Evolutionary conservation across 1,140 invertebrate genomes (phyloP).

Genomic region (Drosophila kanapiae): DNA sequence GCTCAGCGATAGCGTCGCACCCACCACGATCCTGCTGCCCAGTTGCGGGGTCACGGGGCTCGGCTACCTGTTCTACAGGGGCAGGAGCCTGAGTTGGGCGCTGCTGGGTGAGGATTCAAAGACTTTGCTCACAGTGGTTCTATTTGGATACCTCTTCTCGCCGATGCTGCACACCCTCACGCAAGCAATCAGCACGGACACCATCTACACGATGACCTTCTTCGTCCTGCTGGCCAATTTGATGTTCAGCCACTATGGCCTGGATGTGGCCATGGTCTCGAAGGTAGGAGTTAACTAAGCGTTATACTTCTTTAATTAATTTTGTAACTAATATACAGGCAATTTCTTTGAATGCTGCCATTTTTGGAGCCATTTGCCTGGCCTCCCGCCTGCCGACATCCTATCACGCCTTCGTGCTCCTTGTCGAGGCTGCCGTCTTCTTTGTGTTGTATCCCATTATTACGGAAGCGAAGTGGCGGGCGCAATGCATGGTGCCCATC

Average conservation of each 20-base stretch:
- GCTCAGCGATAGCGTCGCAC: slow-evolving; percentile 89
- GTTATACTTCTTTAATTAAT: not conserved
- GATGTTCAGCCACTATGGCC: slow-evolving; percentile 96
- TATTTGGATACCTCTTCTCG: slow-evolving; percentile 94
- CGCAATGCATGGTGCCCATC: slow-evolving; percentile 67
- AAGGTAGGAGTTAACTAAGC: slow-evolving; percentile 86
- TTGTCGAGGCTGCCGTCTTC: slow-evolving; percentile 93
- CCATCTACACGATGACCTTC: slow-evolving; percentile 96
- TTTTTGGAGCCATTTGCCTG: slow-evolving; percentile 97
- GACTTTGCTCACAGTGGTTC: slow-evolving; percentile 91
- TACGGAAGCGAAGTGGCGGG: slow-evolving; percentile 87
- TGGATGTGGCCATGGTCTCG: slow-evolving; percentile 91
- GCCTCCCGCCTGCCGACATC: slow-evolving; percentile 94
- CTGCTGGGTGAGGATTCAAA: slow-evolving; percentile 87
- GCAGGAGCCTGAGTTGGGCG: slow-evolving; percentile 61
- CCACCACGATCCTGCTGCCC: slow-evolving; percentile 87
- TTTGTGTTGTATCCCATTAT: slow-evolving; percentile 96
- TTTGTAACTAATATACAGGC: slow-evolving; percentile 81
- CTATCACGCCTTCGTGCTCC: slow-evolving; percentile 94
- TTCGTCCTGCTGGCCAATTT: slow-evolving; percentile 95
- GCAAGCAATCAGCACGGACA: slow-evolving; percentile 98
- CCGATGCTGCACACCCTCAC: slow-evolving; percentile 97
- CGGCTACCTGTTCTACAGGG: slow-evolving; percentile 84
- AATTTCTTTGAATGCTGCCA: slow-evolving; percentile 94
- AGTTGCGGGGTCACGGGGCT: slow-evolving; percentile 87